Base-by-base conservation (phyloP, 2,888 invertebrate genomes). In the Maniola hyperantus region DNA sequence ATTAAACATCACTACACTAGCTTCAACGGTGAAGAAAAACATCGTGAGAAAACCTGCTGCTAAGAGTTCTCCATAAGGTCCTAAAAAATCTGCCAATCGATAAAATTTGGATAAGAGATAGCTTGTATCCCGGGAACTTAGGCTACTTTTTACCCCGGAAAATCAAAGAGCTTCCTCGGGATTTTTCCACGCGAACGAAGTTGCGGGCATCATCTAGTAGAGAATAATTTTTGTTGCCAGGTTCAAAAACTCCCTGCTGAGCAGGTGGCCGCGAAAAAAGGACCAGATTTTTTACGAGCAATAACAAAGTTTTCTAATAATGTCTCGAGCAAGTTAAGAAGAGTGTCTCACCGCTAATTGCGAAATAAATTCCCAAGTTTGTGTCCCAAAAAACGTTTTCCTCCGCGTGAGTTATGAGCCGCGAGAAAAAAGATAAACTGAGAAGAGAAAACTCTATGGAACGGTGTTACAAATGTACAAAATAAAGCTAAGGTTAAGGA, bases 321-420 rank as follows among this genome's bases (percentile, higher is more conserved):
- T 89, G 90, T 90, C 80, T 74, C 79, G 74, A 73, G 76, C 78
- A 77, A 81, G 83, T 86, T 84, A 83, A 86, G 83, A 84, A 86
- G 83, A 85, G 78, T 76, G 84, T 82, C 81, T 76, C 80, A 77
- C 83, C 89, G 85, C 89, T 91, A 92, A 92, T 92, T 92, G 85
- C 91, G 83, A 89, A 85, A 92, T 92, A 91, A 92, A 92, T 92
- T 90, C 86, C 77, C 89, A 86, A 87, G 87, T 90, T 90, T 85
- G 77, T 79, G 57, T 20, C 82, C 85, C 84, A 88, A 92, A 91
- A 92, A 89, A 86, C 81, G 66, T 62, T 73, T 79, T 77, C 76
- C 78, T 68, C 67, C 75, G 78, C 74, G 74, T 89, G 88, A 91
- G 84, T 88, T 89, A 91, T 84, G 78, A 78, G 81, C 78, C 74